Base-by-base conservation (phyloP, 2,113 vertebrate species). In the Cheilinus undulatus region DNA sequence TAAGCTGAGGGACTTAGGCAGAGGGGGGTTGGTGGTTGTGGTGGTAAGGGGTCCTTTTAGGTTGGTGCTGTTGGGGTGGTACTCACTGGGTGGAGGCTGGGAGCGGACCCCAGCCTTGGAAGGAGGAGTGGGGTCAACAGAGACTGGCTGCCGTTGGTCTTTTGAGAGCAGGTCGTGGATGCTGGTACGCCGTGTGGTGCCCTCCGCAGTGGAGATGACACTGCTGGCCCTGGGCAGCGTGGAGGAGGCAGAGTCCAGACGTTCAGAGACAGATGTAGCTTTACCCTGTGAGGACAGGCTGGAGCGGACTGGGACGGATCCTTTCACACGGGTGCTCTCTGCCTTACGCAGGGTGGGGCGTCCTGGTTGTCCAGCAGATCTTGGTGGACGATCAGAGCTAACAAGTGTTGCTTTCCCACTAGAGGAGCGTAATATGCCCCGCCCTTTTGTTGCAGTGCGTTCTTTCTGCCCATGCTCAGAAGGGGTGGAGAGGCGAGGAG, bases 121-220 rank as follows among this genome's bases (percentile, higher is more conserved):
- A 53, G 93, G 57, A 5, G 94, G 93, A 24, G 93, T 83, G 6
- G 92, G 80, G 63, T 99, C 98, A 51, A 96, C 92, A 0, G 96
- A 96, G 28, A 97, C 84, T 1, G 97, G 96, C 9, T 93, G 93
- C 52, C 96, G 95, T 88, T 75, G 92, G 93, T 99, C 98, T 92
- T 97, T 98, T 38, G 95, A 96, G 85, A 99, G 93, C 92, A 99
- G 94, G 79, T 99, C 97, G 38, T 99, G 98, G 93, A 99, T 96
- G 92, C 98, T 99, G 56, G 97, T 98, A 87, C 98, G 96, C 61
- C 98, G 95, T 0, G 95, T 97, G 78, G 93, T 95, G 64, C 98
- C 98, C 88, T 99, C 98, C 0, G 97, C 97, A 0, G 98, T 99
- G 83, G 97, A 99, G 84, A 99, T 99, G 70, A 99, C 97, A 13